phyloP scores from a whole-genome alignment of 2,888 invertebrate genomes.

The Spodoptera exigua region DNA sequence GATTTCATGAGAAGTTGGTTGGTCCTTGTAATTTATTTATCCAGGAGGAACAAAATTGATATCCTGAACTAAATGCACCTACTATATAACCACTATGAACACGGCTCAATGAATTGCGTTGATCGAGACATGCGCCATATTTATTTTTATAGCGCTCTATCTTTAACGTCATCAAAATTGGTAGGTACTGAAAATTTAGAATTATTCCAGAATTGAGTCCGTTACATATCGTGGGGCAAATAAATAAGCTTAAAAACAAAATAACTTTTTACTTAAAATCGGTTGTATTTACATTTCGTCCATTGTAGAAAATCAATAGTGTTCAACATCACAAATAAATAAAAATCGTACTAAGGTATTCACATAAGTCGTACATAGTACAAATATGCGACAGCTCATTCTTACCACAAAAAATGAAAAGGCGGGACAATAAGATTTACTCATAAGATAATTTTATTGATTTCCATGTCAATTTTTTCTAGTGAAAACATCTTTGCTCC shows the following conservation, averaged over 20 bases:
- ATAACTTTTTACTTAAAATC: conserved; percentile 89
- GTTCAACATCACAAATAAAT: conserved; percentile 90
- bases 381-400: conserved; percentile 85
- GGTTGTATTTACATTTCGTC: conserved; percentile 90
- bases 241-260: conserved; percentile 88
- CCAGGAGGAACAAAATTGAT: conserved; percentile 57
- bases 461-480: conserved; percentile 79
- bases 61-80: conserved; percentile 60
- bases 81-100: conserved; percentile 61
- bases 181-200: conserved; percentile 47
- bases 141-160: conserved; percentile 70
- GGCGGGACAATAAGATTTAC: conserved; percentile 83
- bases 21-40: conserved; percentile 37
- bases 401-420: conserved; percentile 82
- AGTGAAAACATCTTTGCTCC: conserved; percentile 74
- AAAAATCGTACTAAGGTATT: conserved; percentile 88
- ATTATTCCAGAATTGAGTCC: conserved; percentile 49
- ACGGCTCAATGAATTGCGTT: conserved; percentile 60
- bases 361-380: conserved; percentile 85
- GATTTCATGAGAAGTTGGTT: conserved; percentile 7
- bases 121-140: conserved; percentile 64
- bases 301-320: conserved; percentile 89
- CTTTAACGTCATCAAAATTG: conserved; percentile 54
- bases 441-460: conserved; percentile 80
- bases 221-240: conserved; percentile 71